Conservation (phyloP, 2,797 vertebrate genomes). For the Micrastur ruficollis region DNA sequence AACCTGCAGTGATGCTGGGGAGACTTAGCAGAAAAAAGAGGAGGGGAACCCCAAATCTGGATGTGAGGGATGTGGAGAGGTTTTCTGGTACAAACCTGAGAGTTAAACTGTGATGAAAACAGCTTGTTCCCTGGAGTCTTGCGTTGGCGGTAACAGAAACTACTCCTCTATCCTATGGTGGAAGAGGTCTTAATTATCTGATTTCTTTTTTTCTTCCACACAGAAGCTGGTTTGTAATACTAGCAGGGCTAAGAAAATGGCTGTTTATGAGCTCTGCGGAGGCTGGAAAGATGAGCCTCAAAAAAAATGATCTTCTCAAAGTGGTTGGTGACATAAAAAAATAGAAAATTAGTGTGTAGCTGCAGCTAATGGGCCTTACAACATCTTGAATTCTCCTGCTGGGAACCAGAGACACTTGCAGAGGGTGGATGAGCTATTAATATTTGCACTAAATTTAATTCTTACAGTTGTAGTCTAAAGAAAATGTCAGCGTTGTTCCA, state of each 20-base stretch:
- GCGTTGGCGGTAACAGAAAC: neutral
- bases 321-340: accelerated
- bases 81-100: neutral
- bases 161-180: neutral
- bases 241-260: neutral
- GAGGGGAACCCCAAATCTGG: neutral
- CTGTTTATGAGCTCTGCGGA: neutral
- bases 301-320: neutral
- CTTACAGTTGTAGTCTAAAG: neutral
- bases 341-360: neutral
- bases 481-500: accelerated
- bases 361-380: neutral
- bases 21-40: neutral
- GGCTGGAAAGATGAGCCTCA: neutral
- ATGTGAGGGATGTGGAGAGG: no score
- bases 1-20: no score
- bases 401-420: neutral
- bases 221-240: neutral
- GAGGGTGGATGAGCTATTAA: neutral
- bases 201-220: neutral
- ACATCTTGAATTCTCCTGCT: neutral
- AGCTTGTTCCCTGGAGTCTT: neutral
- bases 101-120: neutral
- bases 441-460: neutral
- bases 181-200: neutral